phyloP scores from a whole-genome alignment of 2,797 vertebrate genomes.

The Sebastes glaucus region DNA sequence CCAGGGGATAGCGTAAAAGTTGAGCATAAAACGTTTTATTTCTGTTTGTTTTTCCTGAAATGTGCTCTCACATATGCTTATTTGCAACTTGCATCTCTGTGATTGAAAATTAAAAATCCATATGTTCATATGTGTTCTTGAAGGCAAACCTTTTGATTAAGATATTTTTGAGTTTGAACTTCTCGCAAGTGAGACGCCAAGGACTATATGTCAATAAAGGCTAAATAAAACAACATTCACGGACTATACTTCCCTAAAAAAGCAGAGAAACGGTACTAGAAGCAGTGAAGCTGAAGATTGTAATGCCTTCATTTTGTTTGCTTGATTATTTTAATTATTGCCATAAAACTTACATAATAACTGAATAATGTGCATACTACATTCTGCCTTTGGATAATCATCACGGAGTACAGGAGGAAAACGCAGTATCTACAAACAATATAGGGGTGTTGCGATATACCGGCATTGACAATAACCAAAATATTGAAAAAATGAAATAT shows the following conservation, averaged over 20 bases:
- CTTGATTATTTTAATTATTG: not conserved
- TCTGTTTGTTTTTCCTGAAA: slow-evolving; percentile 38
- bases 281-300: not conserved
- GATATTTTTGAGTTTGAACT: not conserved
- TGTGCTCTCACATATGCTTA: slow-evolving; percentile 8
- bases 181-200: not conserved
- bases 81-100: not conserved
- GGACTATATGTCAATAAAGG: not conserved
- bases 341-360: not conserved
- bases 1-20: slow-evolving; percentile 43
- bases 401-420: not conserved
- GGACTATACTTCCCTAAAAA: fast-evolving
- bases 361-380: not conserved
- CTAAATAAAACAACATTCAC: not conserved
- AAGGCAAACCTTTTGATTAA: not conserved
- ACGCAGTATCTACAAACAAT: not conserved
- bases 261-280: no score
- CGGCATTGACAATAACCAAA: not conserved
- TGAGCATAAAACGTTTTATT: slow-evolving; percentile 47
- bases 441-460: not conserved
- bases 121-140: not conserved
- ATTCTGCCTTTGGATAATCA: not conserved
- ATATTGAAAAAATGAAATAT: not conserved
- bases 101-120: not conserved
- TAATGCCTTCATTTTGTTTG: not conserved